Percentiles rank a stretch among this genome's conserved stretches.
phyloP scores from a whole-genome alignment of 2,113 vertebrate species.

The Ictalurus furcatus region DNA sequence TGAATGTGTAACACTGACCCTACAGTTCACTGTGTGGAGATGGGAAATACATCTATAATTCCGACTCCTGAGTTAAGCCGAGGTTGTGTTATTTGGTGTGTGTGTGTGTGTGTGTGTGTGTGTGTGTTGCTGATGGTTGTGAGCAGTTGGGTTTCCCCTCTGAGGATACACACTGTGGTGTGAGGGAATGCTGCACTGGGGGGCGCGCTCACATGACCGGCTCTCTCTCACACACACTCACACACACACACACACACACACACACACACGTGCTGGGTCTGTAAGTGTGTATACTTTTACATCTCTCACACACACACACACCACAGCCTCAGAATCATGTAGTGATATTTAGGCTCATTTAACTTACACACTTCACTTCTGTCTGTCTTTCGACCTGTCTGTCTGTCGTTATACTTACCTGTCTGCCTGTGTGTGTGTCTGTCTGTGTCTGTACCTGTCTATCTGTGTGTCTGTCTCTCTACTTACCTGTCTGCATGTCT shows the following conservation, averaged over 20 bases:
- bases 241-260: neutral
- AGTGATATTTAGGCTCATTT: neutral
- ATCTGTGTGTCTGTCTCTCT: neutral
- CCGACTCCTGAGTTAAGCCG: neutral
- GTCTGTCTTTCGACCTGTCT: neutral
- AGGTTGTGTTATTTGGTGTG: neutral
- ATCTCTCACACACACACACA: neutral
- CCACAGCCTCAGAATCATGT: neutral
- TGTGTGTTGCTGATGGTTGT: conserved; percentile 33
- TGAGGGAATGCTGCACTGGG: neutral
- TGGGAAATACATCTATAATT: neutral
- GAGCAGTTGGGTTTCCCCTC: conserved; percentile 55
- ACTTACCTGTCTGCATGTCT: neutral
- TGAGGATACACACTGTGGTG: conserved; percentile 47
- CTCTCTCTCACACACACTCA: neutral
- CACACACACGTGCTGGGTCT: neutral
- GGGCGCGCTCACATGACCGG: neutral
- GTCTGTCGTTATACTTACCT: neutral
- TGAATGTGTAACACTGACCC: neutral
- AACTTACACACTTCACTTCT: neutral
- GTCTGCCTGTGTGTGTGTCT: neutral
- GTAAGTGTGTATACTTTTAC: no score
- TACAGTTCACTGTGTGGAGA: neutral
- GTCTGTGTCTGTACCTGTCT: neutral
- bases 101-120: neutral